Evolutionary conservation across 1,140 invertebrate species (phyloP).

Genomic region (Hylaeus anthracinus): DNA sequence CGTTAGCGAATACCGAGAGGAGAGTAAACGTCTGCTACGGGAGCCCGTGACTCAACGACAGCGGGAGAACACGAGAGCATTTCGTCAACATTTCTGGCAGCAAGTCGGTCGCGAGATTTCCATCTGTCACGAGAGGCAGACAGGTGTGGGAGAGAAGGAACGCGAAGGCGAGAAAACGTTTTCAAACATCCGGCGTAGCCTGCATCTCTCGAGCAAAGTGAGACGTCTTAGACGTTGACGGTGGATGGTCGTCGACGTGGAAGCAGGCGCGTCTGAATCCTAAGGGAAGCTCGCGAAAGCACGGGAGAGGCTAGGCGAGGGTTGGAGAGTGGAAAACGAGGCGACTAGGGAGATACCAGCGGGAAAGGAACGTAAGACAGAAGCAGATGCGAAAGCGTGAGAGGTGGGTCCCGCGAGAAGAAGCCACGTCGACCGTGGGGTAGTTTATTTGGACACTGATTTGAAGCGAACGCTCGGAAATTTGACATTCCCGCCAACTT

Average conservation of each 20-base stretch:
- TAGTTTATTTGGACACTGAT: conserved; percentile 72
- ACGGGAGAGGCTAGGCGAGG: not conserved
- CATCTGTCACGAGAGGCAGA: conserved; percentile 50
- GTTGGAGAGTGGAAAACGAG: conserved; percentile 9
- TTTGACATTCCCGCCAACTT: conserved; percentile 74
- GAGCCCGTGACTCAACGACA: not conserved
- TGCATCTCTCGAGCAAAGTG: conserved; percentile 58
- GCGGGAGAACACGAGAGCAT: conserved; percentile 38
- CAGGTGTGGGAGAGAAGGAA: not conserved
- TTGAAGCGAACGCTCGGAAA: conserved; percentile 73
- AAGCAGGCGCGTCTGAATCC: conserved; percentile 53
- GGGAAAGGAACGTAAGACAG: conserved; percentile 43
- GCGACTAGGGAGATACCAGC: conserved; percentile 47
- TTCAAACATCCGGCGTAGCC: conserved; percentile 54
- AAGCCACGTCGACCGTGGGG: conserved; percentile 50
- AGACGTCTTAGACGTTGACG: conserved; percentile 61
- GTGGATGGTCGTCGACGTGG: conserved; percentile 58
- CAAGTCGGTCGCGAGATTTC: conserved; percentile 62
- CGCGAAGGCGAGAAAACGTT: conserved; percentile 53
- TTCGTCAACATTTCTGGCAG: conserved; percentile 61
- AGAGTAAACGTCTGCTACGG: not conserved
- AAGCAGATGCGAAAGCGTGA: conserved; percentile 6
- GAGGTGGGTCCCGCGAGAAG: conserved; percentile 62
- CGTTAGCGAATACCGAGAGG: not conserved
- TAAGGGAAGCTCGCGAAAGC: conserved; percentile 28